These are phyloP conservation scores for Trachelus tabidus DNA, from an alignment of 2,888 invertebrate species.

Conservation along the genomic window DNA sequence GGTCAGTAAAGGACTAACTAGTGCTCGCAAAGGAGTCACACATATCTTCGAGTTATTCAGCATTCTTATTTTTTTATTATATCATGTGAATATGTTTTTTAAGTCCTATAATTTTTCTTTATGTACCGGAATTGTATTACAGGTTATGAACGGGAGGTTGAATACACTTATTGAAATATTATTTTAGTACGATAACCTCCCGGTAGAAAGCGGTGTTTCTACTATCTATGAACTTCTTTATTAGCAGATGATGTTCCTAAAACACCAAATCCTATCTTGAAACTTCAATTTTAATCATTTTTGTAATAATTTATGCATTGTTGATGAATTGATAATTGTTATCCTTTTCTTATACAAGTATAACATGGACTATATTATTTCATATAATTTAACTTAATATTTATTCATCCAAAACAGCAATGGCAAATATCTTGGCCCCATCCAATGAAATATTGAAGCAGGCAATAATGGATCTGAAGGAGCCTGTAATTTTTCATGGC, in stretches of 20 bases:
- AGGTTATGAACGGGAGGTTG: background rate
- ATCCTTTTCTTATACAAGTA: background rate
- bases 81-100: background rate
- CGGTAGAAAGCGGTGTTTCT: background rate
- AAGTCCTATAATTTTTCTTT: background rate
- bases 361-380: background rate
- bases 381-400: background rate
- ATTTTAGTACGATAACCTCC: background rate
- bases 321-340: background rate
- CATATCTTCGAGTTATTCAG: constrained; percentile 27
- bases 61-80: constrained; percentile 3
- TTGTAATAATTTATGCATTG: background rate
- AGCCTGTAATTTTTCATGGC: constrained; percentile 70
- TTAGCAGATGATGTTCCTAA: background rate
- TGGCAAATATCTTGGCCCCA: constrained; percentile 20
- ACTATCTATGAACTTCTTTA: background rate
- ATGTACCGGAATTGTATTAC: background rate
- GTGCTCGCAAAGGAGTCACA: constrained; percentile 19
- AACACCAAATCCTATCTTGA: background rate
- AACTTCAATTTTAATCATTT: background rate
- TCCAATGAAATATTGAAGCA: constrained; percentile 34
- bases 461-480: constrained; percentile 44
- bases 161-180: background rate
- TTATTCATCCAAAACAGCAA: background rate
- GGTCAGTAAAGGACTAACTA: constrained; percentile 19